Conservation (phyloP, 1,140 invertebrate genomes). For the Heliconius congener region DNA sequence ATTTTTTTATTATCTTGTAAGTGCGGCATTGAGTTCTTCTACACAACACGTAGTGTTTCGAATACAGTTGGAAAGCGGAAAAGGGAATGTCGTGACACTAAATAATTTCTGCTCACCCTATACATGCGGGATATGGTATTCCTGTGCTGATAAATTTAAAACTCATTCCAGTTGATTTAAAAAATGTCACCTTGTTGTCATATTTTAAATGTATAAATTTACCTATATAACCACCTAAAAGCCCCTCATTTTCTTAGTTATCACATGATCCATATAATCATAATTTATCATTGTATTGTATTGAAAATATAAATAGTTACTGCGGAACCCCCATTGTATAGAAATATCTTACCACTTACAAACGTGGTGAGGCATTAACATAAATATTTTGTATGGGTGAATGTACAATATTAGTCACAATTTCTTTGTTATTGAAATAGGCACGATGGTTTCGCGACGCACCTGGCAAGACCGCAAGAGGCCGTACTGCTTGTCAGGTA, state of each 20-base stretch:
- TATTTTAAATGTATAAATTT: no score
- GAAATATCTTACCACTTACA: slow-evolving; percentile 6
- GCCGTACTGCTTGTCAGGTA: not conserved
- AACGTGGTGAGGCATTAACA: not conserved
- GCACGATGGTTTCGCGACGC: not conserved
- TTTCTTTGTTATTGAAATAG: slow-evolving; percentile 25
- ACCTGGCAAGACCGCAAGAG: not conserved
- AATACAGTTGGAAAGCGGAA: no score
- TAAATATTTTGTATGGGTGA: slow-evolving; percentile 9
- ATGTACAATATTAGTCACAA: slow-evolving; percentile 7
- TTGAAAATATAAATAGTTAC: not conserved
- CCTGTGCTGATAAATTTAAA: no score
- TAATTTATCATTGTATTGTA: not conserved
- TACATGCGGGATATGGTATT: no score
- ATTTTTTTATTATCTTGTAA: no score
- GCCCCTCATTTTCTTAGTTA: not conserved
- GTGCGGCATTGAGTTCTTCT: no score
- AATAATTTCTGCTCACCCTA: no score
- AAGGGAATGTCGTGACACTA: no score
- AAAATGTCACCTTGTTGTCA: no score
- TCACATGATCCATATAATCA: not conserved
- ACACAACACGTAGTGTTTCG: no score
- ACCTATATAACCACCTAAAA: not conserved
- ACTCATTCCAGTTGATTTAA: no score
- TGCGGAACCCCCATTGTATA: not conserved